These are phyloP conservation scores for Urocyon cinereoargenteus DNA, from an alignment of 2,797 vertebrate genomes.

Conservation along the genomic window DNA sequence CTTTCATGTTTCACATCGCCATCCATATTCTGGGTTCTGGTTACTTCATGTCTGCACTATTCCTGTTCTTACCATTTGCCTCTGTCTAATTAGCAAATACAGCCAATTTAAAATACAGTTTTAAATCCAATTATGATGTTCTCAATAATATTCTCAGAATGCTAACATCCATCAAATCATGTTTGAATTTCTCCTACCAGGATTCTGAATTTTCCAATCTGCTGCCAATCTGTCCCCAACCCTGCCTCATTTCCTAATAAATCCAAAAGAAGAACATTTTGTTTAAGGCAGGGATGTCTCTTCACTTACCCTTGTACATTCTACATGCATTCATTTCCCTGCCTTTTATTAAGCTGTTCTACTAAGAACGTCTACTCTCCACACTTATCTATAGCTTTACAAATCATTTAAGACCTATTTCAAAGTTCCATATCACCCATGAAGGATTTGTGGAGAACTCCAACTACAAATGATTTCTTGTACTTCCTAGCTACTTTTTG, in stretches of 20 bases:
- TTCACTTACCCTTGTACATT: not conserved
- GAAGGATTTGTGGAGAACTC: conserved; percentile 31
- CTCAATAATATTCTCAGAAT: not conserved
- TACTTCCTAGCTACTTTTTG: conserved; percentile 29
- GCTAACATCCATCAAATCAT: not conserved
- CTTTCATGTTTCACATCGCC: not conserved
- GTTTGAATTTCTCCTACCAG: not conserved
- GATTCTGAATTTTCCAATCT: conserved; percentile 2
- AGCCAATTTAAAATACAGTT: not conserved
- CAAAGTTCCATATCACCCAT: not conserved
- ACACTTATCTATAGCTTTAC: not conserved
- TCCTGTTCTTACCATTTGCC: not conserved
- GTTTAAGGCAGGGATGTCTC: not conserved
- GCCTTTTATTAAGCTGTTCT: not conserved
- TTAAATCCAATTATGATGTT: not conserved
- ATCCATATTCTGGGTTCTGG: not conserved
- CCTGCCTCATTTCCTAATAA: not conserved
- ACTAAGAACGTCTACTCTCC: not conserved
- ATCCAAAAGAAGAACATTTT: not conserved
- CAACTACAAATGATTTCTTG: conserved; percentile 41
- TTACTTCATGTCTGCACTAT: not conserved
- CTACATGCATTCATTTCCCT: not conserved
- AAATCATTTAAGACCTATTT: conserved; percentile 40
- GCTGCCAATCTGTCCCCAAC: not conserved
- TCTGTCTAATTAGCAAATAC: conserved; percentile 18